A percentile compares a stretch with the other conserved stretches of the same genome.
These are phyloP conservation scores for Falco columbarius DNA, from an alignment of 2,797 vertebrate species.

Conservation along the genomic window DNA sequence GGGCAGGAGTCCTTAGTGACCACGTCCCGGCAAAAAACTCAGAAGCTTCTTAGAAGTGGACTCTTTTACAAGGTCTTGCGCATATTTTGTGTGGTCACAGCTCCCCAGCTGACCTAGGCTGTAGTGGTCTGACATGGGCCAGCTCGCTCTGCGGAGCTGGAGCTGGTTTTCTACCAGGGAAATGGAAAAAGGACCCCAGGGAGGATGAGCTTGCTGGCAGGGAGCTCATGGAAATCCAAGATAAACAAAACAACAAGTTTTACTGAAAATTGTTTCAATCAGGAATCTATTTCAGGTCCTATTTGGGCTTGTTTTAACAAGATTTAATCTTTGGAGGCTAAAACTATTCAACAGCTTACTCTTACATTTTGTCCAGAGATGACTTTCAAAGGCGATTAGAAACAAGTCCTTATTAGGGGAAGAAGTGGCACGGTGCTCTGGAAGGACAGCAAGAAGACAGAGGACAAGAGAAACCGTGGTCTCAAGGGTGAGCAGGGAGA, in stretches of 20 bases:
- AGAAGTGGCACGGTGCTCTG: background rate
- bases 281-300: background rate
- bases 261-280: conserved; percentile 15
- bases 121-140: background rate
- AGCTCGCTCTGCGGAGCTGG: background rate
- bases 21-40: background rate
- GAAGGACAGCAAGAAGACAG: background rate
- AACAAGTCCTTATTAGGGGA: conserved; percentile 36
- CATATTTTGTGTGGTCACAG: background rate
- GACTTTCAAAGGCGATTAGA: background rate
- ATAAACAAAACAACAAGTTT: conserved; percentile 34
- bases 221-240: background rate
- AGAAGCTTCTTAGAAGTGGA: background rate
- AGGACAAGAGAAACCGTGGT: background rate
- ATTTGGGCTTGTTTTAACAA: conserved; percentile 27
- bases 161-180: conserved; percentile 4
- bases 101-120: background rate
- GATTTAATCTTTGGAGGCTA: background rate
- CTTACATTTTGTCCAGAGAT: background rate
- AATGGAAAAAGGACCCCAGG: conserved; percentile 36
- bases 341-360: conserved; percentile 25
- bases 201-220: background rate
- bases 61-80: background rate
- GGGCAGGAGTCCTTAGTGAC: background rate
- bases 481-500: background rate